Base-by-base conservation (phyloP, 2,888 invertebrate species). In the Branchipolynoe longqiensis region DNA sequence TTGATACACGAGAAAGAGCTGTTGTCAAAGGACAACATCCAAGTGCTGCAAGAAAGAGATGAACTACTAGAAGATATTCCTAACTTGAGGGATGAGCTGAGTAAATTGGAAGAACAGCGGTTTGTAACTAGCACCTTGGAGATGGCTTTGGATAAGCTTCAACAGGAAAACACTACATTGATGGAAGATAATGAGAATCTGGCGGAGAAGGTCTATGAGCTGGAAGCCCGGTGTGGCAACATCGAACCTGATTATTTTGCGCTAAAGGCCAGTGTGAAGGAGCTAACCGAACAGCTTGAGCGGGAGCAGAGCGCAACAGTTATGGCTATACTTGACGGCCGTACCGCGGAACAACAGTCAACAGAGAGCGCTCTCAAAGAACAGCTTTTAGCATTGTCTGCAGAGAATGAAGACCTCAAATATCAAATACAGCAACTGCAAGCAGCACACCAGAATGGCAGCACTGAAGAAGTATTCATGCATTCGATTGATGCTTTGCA, bases 61-160 rank as follows among this genome's bases (percentile, higher is more conserved):
- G 90, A 90, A 83, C 85, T 91, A 78, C 89, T 90, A 1, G 88
- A 89, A 82, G 89, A 89, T 82, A 91, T 91, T 86, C 90, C 90
- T 6, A 64, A 89, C 18, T 69, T 91, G 64, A 89, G 90, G 81
- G 90, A 91, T 48, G 89, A 90, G 56, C 62, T 90, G 48, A 82
- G 86, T 6, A n/a, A 48, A 2, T n/a, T 69, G 33, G 73, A 83
- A 33, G 36, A 14, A 40, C 59, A 14, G 74, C 82, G 48, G 38
- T 38, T 38, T 22, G 8, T 14, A 22, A 33, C 8, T 1, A 69
- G 22, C 4, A 38, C 69, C 1, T 33, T 38, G 0, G 38, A 33
- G 22, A 4, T 14, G 22, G 38, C 69, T 3, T 33, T 69, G 69
- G 69, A 69, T 22, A 69, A 28, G 18, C 87, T 92, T 69, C 91